Evolutionary conservation across 2,888 invertebrate species (phyloP).

Genomic region (Plutella xylostella): DNA sequence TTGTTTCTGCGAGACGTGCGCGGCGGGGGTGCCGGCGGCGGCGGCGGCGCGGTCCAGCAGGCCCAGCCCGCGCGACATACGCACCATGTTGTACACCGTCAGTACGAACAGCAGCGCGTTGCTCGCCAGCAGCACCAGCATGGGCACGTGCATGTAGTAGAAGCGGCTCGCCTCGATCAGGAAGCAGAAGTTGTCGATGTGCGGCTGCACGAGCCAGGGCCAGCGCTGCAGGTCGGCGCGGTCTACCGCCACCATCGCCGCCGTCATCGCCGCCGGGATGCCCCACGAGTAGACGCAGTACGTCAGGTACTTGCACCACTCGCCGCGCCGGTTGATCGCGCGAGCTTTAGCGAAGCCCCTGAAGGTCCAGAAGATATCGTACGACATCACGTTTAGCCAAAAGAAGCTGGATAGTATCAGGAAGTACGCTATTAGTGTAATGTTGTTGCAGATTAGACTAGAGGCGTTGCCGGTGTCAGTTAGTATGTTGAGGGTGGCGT

Average conservation of each 20-base stretch:
- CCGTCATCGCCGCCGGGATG: background rate
- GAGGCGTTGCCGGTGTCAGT: too few species aligned
- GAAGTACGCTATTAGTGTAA: background rate
- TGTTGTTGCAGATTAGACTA: too few species aligned
- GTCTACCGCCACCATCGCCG: background rate
- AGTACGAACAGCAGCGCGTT: slow-evolving; percentile 54
- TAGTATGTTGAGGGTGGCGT: too few species aligned
- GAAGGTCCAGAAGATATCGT: background rate
- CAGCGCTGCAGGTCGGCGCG: background rate
- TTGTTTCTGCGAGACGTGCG: slow-evolving; percentile 32
- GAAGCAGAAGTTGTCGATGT: too few species aligned
- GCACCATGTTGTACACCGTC: slow-evolving; percentile 55
- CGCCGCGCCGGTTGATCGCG: background rate
- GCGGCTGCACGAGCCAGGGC: too few species aligned
- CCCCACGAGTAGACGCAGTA: background rate
- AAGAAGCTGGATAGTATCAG: background rate
- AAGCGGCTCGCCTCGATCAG: too few species aligned
- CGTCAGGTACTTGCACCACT: background rate
- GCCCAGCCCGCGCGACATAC: slow-evolving; percentile 40
- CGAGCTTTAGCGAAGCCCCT: background rate
- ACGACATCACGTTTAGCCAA: background rate
- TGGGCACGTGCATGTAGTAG: slow-evolving; percentile 46
- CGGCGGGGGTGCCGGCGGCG: slow-evolving; percentile 41
- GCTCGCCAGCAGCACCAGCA: slow-evolving; percentile 42
- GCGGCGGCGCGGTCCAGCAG: slow-evolving; percentile 30